Evolutionary conservation across 1,140 invertebrate species (phyloP), one percentile per base, ranked within the genome.

Genomic region (Bemisia tabaci): DNA sequence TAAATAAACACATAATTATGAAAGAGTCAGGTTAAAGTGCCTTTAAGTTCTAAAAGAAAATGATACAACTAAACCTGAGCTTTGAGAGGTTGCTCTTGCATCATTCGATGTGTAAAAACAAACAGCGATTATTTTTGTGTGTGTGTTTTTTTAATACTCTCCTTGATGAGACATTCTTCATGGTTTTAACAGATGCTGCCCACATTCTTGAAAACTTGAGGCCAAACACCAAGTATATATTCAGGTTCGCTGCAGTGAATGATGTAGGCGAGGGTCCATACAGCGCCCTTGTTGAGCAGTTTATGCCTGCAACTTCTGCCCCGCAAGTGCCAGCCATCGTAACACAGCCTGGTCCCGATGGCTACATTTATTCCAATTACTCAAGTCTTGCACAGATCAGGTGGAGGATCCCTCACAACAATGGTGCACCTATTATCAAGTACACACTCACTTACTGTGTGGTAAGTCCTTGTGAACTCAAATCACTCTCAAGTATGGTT

Each of bases 191-290:
- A 76, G 76, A 72, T 67, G 70, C 71, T 22, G 79, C 83, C 0
- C 92, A 92, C 75, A 86, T 90, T 48, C 75, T 96, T n/a, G 91
- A 94, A 73, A 82, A 85, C 65, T 78, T 95, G 60, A 78, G 81
- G 68, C 91, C 93, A 0, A 82, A 88, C 77, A 88, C 84, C n/a
- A 79, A 80, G 0, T 96, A 95, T 75, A 81, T 85, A 65, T 94
- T 95, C 77, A 84, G 87, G 66, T 94, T 96, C 75, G 86, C 88
- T 2, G 91, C 91, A 0, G 78, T 82, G 59, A 95, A 94, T 77
- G 85, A 87, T 70, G 92, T 93, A 1, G 94, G 92, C 17, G 74
- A 84, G 21, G 89, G 91, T 23, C 80, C 82, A 22, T 95, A 86
- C 85, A 82, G 82, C 22, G 79, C 81, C 22, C 77, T 81, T 27